These are phyloP conservation scores for Meiosimyza decipiens DNA, from an alignment of 2,888 invertebrate species.

Conservation along the genomic window DNA sequence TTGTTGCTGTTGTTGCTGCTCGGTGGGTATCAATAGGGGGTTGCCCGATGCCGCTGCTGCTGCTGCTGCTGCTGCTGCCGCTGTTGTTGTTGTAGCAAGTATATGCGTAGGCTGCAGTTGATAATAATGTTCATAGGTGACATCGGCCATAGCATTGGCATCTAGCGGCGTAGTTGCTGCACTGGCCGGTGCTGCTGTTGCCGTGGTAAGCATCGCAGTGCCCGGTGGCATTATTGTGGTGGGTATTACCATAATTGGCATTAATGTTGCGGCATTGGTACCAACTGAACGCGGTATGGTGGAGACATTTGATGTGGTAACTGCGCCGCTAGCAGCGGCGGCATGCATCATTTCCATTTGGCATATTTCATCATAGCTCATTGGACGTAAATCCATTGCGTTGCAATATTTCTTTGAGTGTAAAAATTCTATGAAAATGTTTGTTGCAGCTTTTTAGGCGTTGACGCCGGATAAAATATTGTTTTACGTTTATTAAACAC, in stretches of 20 bases:
- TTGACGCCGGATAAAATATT: neutral
- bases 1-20: constrained; percentile 48
- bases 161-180: constrained; percentile 35
- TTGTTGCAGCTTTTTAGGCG: no score
- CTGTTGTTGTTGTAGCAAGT: constrained; percentile 49
- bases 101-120: constrained; percentile 62
- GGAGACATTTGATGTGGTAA: neutral
- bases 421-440: neutral
- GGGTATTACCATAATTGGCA: constrained; percentile 66
- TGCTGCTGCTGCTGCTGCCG: constrained; percentile 29
- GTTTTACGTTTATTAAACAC: neutral
- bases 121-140: constrained; percentile 54
- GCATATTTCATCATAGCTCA: constrained; percentile 65
- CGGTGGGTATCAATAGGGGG: constrained; percentile 31
- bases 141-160: constrained; percentile 21
- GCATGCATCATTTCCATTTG: constrained; percentile 63
- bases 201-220: constrained; percentile 40
- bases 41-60: constrained; percentile 2
- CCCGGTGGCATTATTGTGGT: constrained; percentile 58
- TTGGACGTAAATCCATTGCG: constrained; percentile 62
- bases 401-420: neutral
- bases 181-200: constrained; percentile 3
- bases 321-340: constrained; percentile 38
- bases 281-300: constrained; percentile 33
- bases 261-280: constrained; percentile 49